Conservation (phyloP, 2,888 invertebrate species). For the Acleris cristana region DNA sequence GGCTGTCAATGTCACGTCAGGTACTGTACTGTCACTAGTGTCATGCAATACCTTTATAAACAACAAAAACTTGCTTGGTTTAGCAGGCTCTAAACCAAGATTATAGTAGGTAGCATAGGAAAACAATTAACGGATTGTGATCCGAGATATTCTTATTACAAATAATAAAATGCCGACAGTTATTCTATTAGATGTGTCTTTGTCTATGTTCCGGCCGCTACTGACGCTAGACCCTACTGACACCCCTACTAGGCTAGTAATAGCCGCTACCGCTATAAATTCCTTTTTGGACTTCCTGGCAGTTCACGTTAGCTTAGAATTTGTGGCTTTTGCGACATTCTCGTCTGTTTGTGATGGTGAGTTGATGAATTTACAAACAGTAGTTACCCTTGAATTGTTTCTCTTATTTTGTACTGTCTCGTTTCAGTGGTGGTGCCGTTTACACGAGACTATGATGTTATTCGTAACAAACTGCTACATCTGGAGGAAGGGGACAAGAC, state of each 20-base stretch:
- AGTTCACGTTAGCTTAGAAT: slow-evolving; percentile 72
- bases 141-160: not conserved
- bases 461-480: slow-evolving; percentile 89
- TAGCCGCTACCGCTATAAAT: slow-evolving; percentile 71
- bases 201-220: slow-evolving; percentile 77
- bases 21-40: too few relatives aligned
- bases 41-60: too few relatives aligned
- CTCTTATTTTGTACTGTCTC: not conserved
- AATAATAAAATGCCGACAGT: slow-evolving; percentile 70
- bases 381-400: not conserved
- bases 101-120: too few relatives aligned
- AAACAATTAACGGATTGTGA: too few relatives aligned
- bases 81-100: too few relatives aligned
- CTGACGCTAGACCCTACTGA: slow-evolving; percentile 67
- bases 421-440: slow-evolving; percentile 89
- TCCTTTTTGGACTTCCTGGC: slow-evolving; percentile 72
- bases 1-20: too few relatives aligned
- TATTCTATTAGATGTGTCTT: slow-evolving; percentile 71
- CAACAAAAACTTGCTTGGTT: too few relatives aligned
- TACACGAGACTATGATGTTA: slow-evolving; percentile 93
- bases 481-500: slow-evolving; percentile 95
- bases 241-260: slow-evolving; percentile 66
- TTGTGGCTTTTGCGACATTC: slow-evolving; percentile 72
- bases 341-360: slow-evolving; percentile 76
- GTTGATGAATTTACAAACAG: not conserved